A percentile compares a stretch with the other conserved stretches of the same genome.
phyloP scores from a whole-genome alignment of 2,888 invertebrate genomes.

The Gymnocheta viridis region DNA sequence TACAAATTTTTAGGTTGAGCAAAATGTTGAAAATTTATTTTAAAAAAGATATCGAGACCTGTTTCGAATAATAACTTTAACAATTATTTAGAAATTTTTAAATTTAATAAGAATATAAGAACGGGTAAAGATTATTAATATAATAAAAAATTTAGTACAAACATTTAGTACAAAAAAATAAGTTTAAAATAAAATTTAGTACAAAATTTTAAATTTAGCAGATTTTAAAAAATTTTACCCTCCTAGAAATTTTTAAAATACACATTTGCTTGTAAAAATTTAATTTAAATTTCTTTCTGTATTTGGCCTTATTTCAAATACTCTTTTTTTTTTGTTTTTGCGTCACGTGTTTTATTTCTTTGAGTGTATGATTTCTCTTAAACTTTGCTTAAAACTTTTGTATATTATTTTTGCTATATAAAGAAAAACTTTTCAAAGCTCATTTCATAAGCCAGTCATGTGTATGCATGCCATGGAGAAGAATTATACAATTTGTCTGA shows the following conservation, averaged over 20 bases:
- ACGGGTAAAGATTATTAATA: no score
- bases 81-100: background rate
- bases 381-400: constrained; percentile 21
- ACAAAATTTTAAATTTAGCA: background rate
- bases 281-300: background rate
- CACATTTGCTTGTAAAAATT: background rate
- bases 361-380: constrained; percentile 23
- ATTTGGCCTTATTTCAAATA: background rate
- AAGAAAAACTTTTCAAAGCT: constrained; percentile 5
- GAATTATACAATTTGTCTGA: background rate
- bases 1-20: no score
- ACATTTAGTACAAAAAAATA: background rate
- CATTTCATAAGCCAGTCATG: constrained; percentile 32
- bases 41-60: no score
- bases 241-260: no score
- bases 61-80: no score
- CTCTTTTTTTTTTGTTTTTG: background rate
- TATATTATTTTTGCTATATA: background rate
- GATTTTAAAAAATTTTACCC: no score
- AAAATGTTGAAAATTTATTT: background rate
- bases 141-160: background rate
- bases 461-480: background rate
- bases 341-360: constrained; percentile 28
- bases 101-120: no score
- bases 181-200: background rate